Conservation (phyloP, 2,888 invertebrate genomes). For the Rosalia funebris region DNA sequence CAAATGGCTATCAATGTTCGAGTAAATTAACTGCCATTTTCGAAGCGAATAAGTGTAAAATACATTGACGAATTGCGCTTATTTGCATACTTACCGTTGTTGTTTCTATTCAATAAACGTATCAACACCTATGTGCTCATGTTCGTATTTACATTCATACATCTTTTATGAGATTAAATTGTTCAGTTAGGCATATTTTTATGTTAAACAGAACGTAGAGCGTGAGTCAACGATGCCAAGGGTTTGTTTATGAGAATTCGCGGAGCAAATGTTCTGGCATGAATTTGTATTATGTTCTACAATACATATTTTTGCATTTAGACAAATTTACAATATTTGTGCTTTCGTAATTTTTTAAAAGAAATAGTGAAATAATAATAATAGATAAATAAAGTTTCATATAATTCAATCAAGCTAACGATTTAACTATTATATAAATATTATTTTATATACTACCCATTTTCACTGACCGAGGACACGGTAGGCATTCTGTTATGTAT, state of each 20-base stretch:
- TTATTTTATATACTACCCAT: too few relatives aligned
- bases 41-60: constrained; percentile 36
- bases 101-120: constrained; percentile 43
- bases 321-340: too few relatives aligned
- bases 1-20: constrained; percentile 26
- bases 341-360: too few relatives aligned
- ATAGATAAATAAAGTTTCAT: too few relatives aligned
- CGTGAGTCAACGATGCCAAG: constrained; percentile 7
- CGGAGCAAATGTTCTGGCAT: too few relatives aligned
- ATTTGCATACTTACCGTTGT: constrained; percentile 38
- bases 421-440: too few relatives aligned
- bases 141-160: constrained; percentile 41
- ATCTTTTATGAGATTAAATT: constrained; percentile 38
- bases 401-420: too few relatives aligned
- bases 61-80: constrained; percentile 41
- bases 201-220: constrained; percentile 2
- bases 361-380: too few relatives aligned
- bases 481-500: too few relatives aligned
- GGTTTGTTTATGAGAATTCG: constrained; percentile 3
- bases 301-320: too few relatives aligned
- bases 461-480: too few relatives aligned
- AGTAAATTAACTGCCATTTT: constrained; percentile 44
- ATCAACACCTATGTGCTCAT: constrained; percentile 44
- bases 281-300: too few relatives aligned
- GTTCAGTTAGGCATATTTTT: constrained; percentile 23